phyloP scores from a whole-genome alignment of 2,888 invertebrate species.

The Tanytarsus gracilentus region DNA sequence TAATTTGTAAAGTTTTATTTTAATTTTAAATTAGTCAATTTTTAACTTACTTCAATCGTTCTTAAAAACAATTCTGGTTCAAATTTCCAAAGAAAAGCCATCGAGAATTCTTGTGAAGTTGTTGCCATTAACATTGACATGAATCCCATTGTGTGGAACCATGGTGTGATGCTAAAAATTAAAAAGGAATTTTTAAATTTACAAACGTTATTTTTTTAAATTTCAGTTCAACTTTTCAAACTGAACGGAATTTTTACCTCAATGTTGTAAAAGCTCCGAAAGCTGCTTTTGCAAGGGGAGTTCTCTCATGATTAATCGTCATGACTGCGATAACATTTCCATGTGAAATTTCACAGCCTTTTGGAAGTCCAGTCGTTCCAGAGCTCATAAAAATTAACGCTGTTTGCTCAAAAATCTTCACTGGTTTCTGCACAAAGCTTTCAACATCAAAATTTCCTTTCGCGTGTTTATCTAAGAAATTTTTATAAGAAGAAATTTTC shows the following conservation, averaged over 20 bases:
- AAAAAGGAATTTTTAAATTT: slow-evolving; percentile 33
- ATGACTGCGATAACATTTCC: not conserved
- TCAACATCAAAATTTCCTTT: slow-evolving; percentile 24
- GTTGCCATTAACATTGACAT: slow-evolving; percentile 50
- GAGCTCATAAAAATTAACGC: slow-evolving; percentile 47
- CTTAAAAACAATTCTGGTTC: slow-evolving; percentile 56
- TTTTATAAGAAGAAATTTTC: slow-evolving; percentile 35
- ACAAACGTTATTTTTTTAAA: not conserved
- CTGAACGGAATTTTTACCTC: too few species aligned
- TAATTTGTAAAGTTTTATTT: not conserved
- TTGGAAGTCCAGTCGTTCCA: slow-evolving; percentile 49
- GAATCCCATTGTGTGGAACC: slow-evolving; percentile 77
- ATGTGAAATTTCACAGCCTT: slow-evolving; percentile 41
- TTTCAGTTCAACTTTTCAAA: too few species aligned
- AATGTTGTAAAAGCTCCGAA: not conserved
- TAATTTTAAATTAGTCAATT: not conserved
- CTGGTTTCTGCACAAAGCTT: slow-evolving; percentile 33
- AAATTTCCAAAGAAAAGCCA: slow-evolving; percentile 52
- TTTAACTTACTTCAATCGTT: slow-evolving; percentile 55
- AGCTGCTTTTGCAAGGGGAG: not conserved
- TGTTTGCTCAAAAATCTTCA: slow-evolving; percentile 39
- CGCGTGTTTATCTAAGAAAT: slow-evolving; percentile 31
- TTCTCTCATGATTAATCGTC: not conserved
- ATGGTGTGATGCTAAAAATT: slow-evolving; percentile 68
- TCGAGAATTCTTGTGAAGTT: slow-evolving; percentile 47